Conservation (phyloP, 2,797 vertebrate genomes). For the Pterois miles region DNA sequence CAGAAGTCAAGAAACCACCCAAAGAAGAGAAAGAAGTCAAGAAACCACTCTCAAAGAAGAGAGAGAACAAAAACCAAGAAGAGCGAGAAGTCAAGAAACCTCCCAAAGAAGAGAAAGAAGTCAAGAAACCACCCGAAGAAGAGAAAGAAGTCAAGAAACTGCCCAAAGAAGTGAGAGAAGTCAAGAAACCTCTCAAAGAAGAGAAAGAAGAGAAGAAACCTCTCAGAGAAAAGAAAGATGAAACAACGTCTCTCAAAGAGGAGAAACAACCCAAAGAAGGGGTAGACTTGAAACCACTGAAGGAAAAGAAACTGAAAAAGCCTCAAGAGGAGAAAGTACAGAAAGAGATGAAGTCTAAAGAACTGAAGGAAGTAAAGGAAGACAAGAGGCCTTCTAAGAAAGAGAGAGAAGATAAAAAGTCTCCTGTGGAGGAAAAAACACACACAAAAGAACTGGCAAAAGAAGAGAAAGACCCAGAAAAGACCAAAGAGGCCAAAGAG, state of each 20-base stretch:
- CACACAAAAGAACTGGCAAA: not conserved
- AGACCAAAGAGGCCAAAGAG: not conserved
- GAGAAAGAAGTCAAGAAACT: not conserved
- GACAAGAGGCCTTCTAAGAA: no score
- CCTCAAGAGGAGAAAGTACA: not conserved
- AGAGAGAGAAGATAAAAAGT: not conserved
- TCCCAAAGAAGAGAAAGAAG: not conserved
- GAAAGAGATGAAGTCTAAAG: not conserved
- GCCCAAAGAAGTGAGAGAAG: not conserved
- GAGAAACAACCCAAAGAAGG: not conserved
- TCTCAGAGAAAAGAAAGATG: not conserved
- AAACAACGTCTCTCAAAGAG: not conserved
- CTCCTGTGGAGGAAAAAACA: not conserved
- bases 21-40: not conserved
- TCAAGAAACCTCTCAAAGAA: not conserved
- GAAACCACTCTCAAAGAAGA: not conserved
- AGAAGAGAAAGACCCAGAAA: conserved; percentile 15
- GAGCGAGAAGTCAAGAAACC: not conserved
- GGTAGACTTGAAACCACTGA: not conserved
- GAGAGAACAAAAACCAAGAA: not conserved
- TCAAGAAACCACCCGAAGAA: not conserved
- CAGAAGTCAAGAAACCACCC: not conserved
- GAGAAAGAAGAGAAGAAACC: not conserved
- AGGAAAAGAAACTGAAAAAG: not conserved
- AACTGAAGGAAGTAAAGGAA: not conserved